Percentiles rank a stretch among this genome's conserved stretches.
phyloP scores from a whole-genome alignment of 2,113 vertebrate species.

The Tenrec ecaudatus region DNA sequence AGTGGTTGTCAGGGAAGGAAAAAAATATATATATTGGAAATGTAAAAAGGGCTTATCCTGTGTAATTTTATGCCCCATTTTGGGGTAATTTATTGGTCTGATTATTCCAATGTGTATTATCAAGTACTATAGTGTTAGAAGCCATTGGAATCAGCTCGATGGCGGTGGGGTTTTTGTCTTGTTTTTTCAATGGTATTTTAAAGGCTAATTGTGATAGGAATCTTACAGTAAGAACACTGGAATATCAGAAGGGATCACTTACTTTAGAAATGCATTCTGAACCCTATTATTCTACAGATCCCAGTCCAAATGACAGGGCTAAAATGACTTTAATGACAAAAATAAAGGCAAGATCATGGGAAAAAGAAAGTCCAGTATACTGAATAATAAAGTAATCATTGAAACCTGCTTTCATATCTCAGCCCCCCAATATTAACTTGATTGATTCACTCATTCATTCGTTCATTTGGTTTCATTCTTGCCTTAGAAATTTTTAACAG shows the following conservation, averaged over 20 bases:
- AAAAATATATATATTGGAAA: background rate
- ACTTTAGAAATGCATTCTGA: background rate
- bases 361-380: background rate
- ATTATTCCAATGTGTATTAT: constrained; percentile 21
- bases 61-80: background rate
- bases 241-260: constrained; percentile 23
- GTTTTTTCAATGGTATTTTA: background rate
- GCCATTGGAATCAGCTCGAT: too few relatives aligned
- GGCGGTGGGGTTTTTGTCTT: background rate
- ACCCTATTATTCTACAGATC: background rate
- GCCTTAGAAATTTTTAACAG: constrained; percentile 34
- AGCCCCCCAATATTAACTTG: background rate
- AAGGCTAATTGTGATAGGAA: background rate
- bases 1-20: background rate
- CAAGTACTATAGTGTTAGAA: background rate
- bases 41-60: background rate
- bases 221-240: constrained; percentile 26
- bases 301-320: constrained; percentile 34
- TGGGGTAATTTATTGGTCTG: background rate
- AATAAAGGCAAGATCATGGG: background rate
- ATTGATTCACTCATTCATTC: constrained; percentile 3
- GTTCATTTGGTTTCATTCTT: constrained; percentile 18
- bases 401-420: background rate
- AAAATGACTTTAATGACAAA: constrained; percentile 7
- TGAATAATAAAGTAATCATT: background rate